Percentiles rank a stretch among this genome's conserved stretches.
Conservation (phyloP, 2,888 invertebrate genomes). For the Vesta saturnalis region DNA sequence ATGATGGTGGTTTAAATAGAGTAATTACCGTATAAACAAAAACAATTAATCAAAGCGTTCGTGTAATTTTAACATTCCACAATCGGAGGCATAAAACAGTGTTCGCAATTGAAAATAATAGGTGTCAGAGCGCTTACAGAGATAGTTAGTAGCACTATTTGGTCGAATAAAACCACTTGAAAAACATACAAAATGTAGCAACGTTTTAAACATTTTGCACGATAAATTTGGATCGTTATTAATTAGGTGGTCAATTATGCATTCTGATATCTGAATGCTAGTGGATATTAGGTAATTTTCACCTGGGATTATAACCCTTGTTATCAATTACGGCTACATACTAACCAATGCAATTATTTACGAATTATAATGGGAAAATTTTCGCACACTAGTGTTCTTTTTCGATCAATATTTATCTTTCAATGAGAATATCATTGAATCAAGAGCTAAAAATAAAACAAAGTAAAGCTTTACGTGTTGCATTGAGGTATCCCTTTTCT, state of each 20-base stretch:
- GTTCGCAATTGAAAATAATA: constrained; percentile 62
- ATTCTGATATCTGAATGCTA: constrained; percentile 51
- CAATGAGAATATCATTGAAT: no score
- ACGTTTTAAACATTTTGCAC: constrained; percentile 53
- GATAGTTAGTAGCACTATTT: constrained; percentile 48
- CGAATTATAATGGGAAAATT: neutral
- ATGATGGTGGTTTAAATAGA: constrained; percentile 51
- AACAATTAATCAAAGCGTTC: constrained; percentile 62
- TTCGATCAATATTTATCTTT: neutral
- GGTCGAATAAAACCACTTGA: constrained; percentile 53
- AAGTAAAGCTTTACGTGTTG: no score
- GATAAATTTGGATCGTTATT: constrained; percentile 56
- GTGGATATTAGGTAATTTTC: constrained; percentile 50
- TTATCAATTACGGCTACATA: constrained; percentile 50
- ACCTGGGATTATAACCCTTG: constrained; percentile 51
- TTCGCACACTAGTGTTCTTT: neutral
- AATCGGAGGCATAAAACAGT: constrained; percentile 58
- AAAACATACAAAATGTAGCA: constrained; percentile 43
- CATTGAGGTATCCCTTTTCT: no score
- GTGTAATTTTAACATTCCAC: constrained; percentile 59
- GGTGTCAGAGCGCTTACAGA: constrained; percentile 54
- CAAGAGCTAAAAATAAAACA: no score
- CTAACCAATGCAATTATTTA: constrained; percentile 10
- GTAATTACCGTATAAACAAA: constrained; percentile 60
- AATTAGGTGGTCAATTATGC: constrained; percentile 57